Evolutionary conservation across 2,888 invertebrate genomes (phyloP), one percentile per base, ranked within the genome.

Genomic region (Lepidonotus clava): DNA sequence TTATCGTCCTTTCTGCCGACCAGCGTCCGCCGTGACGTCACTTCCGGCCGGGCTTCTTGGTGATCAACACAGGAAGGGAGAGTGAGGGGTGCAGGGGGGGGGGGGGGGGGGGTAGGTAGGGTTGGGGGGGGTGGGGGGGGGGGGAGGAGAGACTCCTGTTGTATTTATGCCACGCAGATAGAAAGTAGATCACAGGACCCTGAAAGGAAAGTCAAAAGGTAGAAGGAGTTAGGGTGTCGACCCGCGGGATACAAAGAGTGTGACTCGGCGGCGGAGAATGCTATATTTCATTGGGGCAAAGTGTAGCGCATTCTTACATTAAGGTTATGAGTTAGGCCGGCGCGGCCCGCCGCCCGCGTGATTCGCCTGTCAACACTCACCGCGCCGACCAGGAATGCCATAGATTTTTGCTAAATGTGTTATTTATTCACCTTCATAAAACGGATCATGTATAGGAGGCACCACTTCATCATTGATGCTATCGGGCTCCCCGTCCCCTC

Each of bases 341-440:
- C 36, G 36, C 71, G 71, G 18, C 71, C 36, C n/a, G 36, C 21
- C 8, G 71, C 36, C 71, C 14, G 71, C 71, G 71, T 71, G 71
- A 71, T 71, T 34, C 38, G 71, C 71, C 38, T 71, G 71, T 71
- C 71, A 71, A 71, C 71, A 71, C 71, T 71, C 38, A 38, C 36
- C 38, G 71, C 38, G 71, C 21, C 71, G 71, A 14, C n/a, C 21
- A 71, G 71, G 71, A 71, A 71, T 71, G 71, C 71, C 71, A 71
- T 71, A 71, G 34, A 71, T 71, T 71, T 71, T 71, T 71, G 71
- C 71, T 71, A 71, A 71, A 71, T 71, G 71, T 71, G 71, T 71
- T 71, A 71, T 71, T 71, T 71, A 71, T 71, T 71, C 71, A 71
- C 71, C 71, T 71, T 71, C 71, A 71, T 71, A 71, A 71, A 71